phyloP scores from a whole-genome alignment of 2,797 vertebrate species.

The Poecilia wingei region DNA sequence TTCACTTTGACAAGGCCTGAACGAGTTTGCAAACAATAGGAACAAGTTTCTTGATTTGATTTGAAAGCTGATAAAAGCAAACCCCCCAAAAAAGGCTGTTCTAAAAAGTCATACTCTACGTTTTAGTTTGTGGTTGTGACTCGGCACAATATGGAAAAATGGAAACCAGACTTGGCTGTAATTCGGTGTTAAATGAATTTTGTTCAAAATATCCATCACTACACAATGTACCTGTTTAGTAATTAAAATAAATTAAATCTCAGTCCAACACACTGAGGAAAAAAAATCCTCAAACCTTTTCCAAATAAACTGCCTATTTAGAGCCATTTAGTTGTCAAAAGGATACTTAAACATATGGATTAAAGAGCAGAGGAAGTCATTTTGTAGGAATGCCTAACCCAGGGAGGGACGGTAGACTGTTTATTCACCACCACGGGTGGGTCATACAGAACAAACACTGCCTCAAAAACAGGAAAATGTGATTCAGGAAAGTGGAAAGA shows the following conservation, averaged over 20 bases:
- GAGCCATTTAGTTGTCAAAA: constrained; percentile 22
- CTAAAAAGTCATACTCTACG: neutral
- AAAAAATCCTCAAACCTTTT: neutral
- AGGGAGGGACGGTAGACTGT: constrained; percentile 42
- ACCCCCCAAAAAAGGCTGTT: neutral
- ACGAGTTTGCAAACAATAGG: neutral
- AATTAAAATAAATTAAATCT: neutral
- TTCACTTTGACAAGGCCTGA: neutral
- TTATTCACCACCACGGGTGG: constrained; percentile 44
- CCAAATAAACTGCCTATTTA: constrained; percentile 13
- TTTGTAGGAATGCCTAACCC: constrained; percentile 31
- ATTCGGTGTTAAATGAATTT: neutral
- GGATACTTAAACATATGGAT: constrained; percentile 34
- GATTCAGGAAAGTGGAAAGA: constrained; percentile 65
- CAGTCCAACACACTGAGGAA: neutral
- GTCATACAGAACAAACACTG: constrained; percentile 53
- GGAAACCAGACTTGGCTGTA: neutral
- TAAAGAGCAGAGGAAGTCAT: constrained; percentile 31
- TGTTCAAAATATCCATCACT: neutral
- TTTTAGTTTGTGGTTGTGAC: neutral
- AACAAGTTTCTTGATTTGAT: neutral
- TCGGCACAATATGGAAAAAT: neutral
- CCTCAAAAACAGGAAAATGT: constrained; percentile 58
- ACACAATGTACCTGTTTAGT: neutral
- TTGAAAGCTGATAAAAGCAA: neutral